These are phyloP conservation scores for Crossaster papposus DNA, from an alignment of 53 echinoderm and acorn worm species.

Conservation along the genomic window DNA sequence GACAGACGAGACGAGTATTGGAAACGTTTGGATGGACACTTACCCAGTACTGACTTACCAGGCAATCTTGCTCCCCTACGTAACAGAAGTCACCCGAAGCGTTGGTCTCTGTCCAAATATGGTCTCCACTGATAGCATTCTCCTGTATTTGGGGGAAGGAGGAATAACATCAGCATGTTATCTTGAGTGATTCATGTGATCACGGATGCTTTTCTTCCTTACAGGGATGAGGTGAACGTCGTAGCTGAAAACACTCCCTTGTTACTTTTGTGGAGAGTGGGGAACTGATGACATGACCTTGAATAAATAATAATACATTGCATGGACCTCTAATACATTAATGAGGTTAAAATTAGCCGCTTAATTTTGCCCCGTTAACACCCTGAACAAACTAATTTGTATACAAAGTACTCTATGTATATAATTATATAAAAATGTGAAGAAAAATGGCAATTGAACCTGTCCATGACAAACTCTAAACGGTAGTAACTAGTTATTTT, in stretches of 20 bases:
- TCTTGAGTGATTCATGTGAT: neutral
- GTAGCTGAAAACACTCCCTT: constrained; percentile 12
- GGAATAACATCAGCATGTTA: constrained; percentile 13
- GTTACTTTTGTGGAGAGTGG: neutral
- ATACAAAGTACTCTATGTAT: neutral
- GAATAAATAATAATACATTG: too few species aligned
- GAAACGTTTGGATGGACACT: constrained; percentile 62
- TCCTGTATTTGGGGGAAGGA: constrained; percentile 63
- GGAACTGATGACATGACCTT: neutral
- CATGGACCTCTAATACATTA: too few species aligned
- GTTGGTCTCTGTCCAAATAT: constrained; percentile 96
- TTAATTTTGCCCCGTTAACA: neutral
- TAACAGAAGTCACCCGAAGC: constrained; percentile 99
- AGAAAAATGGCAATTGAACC: neutral
- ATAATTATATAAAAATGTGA: neutral
- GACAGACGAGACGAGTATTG: neutral
- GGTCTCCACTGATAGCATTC: constrained; percentile 96
- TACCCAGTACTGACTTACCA: constrained; percentile 95
- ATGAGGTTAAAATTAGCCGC: neutral
- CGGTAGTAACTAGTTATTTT: neutral
- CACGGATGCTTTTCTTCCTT: constrained; percentile 11
- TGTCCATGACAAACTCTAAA: neutral
- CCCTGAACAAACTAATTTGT: neutral
- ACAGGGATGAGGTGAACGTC: neutral
- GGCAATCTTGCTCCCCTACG: constrained; percentile 98